phyloP scores from a whole-genome alignment of 2,113 vertebrate species.

The Etia nguti region DNA sequence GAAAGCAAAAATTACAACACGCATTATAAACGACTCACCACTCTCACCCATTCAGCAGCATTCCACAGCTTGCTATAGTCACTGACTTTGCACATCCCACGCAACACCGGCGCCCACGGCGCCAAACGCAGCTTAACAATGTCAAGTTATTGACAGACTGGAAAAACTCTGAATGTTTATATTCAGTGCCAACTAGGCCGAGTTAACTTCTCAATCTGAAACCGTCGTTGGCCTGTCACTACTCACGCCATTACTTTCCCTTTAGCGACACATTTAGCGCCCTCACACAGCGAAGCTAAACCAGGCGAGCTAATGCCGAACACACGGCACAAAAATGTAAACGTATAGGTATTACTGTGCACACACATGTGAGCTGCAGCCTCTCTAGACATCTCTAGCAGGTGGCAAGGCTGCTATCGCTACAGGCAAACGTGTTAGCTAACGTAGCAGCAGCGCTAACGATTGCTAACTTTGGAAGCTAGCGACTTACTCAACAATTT shows the following conservation, averaged over 20 bases:
- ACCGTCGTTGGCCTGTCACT: background rate
- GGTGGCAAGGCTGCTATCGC: background rate
- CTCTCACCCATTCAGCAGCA: background rate
- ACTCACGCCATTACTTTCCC: background rate
- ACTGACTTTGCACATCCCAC: background rate
- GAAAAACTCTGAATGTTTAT: background rate
- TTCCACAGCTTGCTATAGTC: background rate
- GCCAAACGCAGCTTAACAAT: background rate
- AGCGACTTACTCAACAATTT: background rate
- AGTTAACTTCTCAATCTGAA: background rate
- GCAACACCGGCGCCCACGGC: background rate
- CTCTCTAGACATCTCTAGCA: background rate
- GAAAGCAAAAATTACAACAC: background rate
- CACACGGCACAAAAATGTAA: accelerated
- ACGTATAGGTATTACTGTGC: accelerated
- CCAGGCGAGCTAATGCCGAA: background rate
- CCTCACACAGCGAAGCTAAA: background rate
- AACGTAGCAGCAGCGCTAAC: background rate
- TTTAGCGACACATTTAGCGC: background rate
- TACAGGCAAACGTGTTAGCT: background rate
- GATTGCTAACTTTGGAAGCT: background rate
- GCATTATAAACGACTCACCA: background rate
- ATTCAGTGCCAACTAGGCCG: background rate
- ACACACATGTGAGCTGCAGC: background rate
- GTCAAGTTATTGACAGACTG: background rate